phyloP scores from a whole-genome alignment of 2,888 invertebrate species.

The Spodoptera littoralis region DNA sequence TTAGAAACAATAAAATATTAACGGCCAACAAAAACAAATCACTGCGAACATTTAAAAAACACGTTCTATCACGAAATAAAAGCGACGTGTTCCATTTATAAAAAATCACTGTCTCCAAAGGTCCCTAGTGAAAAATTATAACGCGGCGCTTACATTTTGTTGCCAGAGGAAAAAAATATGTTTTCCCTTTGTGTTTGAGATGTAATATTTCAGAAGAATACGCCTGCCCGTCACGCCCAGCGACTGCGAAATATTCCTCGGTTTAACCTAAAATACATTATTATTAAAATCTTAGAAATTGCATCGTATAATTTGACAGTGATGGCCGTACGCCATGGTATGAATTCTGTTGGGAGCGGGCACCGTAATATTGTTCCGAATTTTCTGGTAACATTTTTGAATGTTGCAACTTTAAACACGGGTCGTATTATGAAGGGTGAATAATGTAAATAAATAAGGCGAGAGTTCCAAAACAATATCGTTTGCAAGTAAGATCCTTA shows the following conservation, averaged over 20 bases:
- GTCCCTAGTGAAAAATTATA: constrained; percentile 77
- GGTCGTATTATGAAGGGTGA: constrained; percentile 4
- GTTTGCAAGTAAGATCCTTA: no score
- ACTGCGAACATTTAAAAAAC: constrained; percentile 32
- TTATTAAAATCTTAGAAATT: constrained; percentile 59
- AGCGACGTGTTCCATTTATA: constrained; percentile 62
- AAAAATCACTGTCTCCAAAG: constrained; percentile 65
- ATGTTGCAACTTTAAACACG: constrained; percentile 7
- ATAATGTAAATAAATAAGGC: not conserved
- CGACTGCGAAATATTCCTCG: constrained; percentile 47
- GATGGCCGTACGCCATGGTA: constrained; percentile 55
- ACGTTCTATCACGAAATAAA: constrained; percentile 49
- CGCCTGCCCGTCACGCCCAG: constrained; percentile 50
- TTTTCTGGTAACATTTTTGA: constrained; percentile 23
- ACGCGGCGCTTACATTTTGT: constrained; percentile 65
- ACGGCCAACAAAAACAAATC: constrained; percentile 8
- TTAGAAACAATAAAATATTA: no score
- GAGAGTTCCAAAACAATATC: no score
- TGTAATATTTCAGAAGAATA: constrained; percentile 67
- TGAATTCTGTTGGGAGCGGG: constrained; percentile 39
- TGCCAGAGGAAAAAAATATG: constrained; percentile 65
- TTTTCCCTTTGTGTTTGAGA: constrained; percentile 72
- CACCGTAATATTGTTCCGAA: constrained; percentile 34
- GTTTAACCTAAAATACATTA: constrained; percentile 60
- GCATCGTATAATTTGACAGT: constrained; percentile 59